These are phyloP conservation scores for Zosterops hypoxanthus DNA, from an alignment of 2,113 vertebrate genomes.

Conservation along the genomic window DNA sequence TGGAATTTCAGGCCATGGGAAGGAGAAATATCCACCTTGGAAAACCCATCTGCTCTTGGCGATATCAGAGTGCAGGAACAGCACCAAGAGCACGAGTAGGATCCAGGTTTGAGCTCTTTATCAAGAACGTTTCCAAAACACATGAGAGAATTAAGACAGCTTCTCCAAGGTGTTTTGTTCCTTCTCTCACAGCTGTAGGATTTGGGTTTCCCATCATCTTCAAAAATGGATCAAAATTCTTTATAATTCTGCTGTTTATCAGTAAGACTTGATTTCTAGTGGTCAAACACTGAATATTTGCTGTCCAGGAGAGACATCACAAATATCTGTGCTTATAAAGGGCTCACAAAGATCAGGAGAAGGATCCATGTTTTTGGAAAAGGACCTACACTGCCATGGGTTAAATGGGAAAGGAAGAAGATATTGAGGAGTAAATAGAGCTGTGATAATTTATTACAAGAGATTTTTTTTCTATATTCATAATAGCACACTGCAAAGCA, in stretches of 20 bases:
- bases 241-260: not conserved
- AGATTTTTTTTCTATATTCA: not conserved
- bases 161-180: not conserved
- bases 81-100: fast-evolving
- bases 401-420: not conserved
- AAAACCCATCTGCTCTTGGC: not conserved
- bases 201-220: not conserved
- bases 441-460: constrained; percentile 44
- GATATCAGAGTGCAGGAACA: fast-evolving
- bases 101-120: not conserved
- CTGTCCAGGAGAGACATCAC: not conserved
- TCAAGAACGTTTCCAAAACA: not conserved
- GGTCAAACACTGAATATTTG: not conserved
- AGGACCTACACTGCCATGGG: not conserved
- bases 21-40: not conserved
- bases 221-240: not conserved
- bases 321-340: not conserved
- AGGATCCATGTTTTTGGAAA: not conserved
- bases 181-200: not conserved
- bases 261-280: not conserved
- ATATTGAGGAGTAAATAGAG: not conserved
- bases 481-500: constrained; percentile 9
- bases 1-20: not conserved
- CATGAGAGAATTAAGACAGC: not conserved
- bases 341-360: not conserved